Percentiles rank a stretch among this genome's conserved stretches.
These are phyloP conservation scores for Patella depressa DNA, from an alignment of 2,888 invertebrate species.

Conservation along the genomic window DNA sequence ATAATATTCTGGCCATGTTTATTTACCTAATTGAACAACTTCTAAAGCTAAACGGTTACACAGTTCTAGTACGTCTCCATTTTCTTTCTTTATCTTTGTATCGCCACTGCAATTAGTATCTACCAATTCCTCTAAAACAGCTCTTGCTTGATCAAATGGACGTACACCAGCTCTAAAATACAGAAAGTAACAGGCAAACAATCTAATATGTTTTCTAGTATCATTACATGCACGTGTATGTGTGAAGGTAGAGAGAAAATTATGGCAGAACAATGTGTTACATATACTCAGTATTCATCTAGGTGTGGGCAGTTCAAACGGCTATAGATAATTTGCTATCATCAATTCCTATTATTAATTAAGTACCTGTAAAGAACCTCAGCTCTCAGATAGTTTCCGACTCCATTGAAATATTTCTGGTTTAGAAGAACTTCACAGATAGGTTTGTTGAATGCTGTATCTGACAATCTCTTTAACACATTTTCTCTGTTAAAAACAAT, in stretches of 20 bases:
- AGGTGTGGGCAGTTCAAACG: too few relatives aligned
- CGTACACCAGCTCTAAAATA: conserved; percentile 55
- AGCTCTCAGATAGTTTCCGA: conserved; percentile 70
- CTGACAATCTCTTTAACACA: conserved; percentile 58
- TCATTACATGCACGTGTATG: too few relatives aligned
- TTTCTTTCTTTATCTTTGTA: conserved; percentile 16
- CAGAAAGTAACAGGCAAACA: neutral
- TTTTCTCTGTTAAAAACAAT: conserved; percentile 50
- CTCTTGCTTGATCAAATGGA: conserved; percentile 65
- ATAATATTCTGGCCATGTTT: too few relatives aligned
- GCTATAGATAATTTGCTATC: too few relatives aligned
- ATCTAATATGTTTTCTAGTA: too few relatives aligned
- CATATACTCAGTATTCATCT: too few relatives aligned
- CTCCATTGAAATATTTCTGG: conserved; percentile 70
- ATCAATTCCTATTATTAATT: too few relatives aligned
- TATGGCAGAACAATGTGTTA: too few relatives aligned
- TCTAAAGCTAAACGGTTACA: conserved; percentile 63
- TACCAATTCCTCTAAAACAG: conserved; percentile 55
- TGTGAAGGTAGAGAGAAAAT: too few relatives aligned
- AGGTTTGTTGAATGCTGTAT: conserved; percentile 63
- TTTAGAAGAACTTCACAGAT: conserved; percentile 70
- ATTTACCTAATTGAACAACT: conserved; percentile 61
- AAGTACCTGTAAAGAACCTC: conserved; percentile 67
- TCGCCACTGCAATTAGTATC: conserved; percentile 26
- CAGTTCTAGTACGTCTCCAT: conserved; percentile 62